Conservation (phyloP, 92 coral and sea anemone genomes). For the Parazoanthus atlanticus region DNA sequence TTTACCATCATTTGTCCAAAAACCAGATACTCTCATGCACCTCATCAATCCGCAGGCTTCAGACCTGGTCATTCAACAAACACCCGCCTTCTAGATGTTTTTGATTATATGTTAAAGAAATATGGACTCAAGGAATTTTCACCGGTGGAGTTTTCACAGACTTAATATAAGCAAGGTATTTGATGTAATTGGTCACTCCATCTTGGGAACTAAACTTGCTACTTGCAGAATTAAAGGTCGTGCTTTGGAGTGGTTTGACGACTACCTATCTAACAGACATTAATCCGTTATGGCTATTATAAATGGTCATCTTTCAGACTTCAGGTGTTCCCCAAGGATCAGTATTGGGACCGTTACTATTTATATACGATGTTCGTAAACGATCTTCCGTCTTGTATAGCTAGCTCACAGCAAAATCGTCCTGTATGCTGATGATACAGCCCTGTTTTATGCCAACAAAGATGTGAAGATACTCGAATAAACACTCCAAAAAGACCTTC, state of each 20-base stretch:
- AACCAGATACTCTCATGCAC: slow-evolving; percentile 36
- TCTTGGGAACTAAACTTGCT: slow-evolving; percentile 11
- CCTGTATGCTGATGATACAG: neutral
- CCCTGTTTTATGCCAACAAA: neutral
- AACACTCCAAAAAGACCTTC: neutral
- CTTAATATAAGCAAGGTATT: slow-evolving; percentile 58
- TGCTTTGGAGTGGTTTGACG: too few species aligned
- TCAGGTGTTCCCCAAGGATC: slow-evolving; percentile 47
- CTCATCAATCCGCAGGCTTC: slow-evolving; percentile 59
- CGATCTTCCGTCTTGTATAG: too few species aligned
- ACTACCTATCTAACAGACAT: too few species aligned
- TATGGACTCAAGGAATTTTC: slow-evolving; percentile 50
- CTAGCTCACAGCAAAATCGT: too few species aligned
- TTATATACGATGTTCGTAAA: neutral
- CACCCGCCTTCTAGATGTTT: slow-evolving; percentile 54
- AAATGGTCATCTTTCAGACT: too few species aligned
- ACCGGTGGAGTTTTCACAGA: slow-evolving; percentile 50
- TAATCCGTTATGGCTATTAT: too few species aligned
- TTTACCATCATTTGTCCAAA: slow-evolving; percentile 36
- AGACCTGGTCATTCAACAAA: slow-evolving; percentile 50
- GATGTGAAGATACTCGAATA: neutral
- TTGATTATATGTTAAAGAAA: slow-evolving; percentile 55
- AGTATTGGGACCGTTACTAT: neutral
- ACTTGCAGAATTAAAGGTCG: too few species aligned
- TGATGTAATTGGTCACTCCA: slow-evolving; percentile 48